Percentiles rank a stretch among this genome's conserved stretches.
These are phyloP conservation scores for Biston stratarius DNA, from an alignment of 2,888 invertebrate species.

Conservation along the genomic window DNA sequence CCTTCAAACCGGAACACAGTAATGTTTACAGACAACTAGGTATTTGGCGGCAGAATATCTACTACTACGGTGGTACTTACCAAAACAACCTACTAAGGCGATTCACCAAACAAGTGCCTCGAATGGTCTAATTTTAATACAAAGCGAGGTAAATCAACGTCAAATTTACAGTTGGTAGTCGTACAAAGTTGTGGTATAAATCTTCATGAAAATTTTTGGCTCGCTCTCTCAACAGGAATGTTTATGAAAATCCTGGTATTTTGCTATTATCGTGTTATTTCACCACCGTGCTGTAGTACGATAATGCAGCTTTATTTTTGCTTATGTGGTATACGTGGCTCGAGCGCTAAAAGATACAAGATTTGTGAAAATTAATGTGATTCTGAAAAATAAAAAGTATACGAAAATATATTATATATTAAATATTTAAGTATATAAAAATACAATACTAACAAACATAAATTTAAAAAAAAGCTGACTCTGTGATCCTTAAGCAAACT, in stretches of 20 bases:
- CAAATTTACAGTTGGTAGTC: conserved; percentile 28
- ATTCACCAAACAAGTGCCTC: conserved; percentile 3
- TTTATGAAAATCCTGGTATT: conserved; percentile 29
- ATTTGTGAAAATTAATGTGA: too few relatives aligned
- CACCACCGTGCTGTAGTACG: neutral
- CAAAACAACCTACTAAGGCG: too few relatives aligned
- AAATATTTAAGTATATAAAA: too few relatives aligned
- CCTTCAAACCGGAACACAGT: too few relatives aligned
- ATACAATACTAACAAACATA: too few relatives aligned
- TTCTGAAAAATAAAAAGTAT: too few relatives aligned
- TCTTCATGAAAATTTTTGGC: conserved; percentile 40
- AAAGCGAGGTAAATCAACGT: conserved; percentile 43
- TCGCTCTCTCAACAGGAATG: conserved; percentile 16
- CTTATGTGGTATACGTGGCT: neutral
- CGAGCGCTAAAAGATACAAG: neutral
- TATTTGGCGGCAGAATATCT: too few relatives aligned
- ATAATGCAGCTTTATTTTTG: conserved; percentile 12
- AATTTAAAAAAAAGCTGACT: too few relatives aligned
- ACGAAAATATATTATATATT: too few relatives aligned
- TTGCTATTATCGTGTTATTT: conserved; percentile 3
- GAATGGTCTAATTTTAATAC: conserved; percentile 23
- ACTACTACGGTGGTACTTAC: too few relatives aligned
- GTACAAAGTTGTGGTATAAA: conserved; percentile 41
- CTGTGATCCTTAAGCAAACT: too few relatives aligned
- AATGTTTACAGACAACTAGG: too few relatives aligned